A percentile compares a stretch with the other conserved stretches of the same genome.
These are phyloP conservation scores for Cylloceria caligata DNA, from an alignment of 2,888 invertebrate genomes.

Conservation along the genomic window DNA sequence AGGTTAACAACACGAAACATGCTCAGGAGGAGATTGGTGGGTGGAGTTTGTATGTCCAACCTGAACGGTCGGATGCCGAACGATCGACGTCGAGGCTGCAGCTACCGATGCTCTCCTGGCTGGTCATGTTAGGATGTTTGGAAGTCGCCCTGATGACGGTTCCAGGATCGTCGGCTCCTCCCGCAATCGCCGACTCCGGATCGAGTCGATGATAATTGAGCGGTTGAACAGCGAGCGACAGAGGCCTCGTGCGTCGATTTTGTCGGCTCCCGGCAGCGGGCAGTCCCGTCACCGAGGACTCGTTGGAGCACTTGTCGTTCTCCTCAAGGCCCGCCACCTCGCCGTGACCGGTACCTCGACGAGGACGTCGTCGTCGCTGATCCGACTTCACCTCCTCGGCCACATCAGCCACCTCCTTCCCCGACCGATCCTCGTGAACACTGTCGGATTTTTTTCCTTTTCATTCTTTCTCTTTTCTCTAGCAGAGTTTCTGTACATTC, in stretches of 20 bases:
- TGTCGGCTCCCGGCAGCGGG: constrained; percentile 14
- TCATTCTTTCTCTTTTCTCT: constrained; percentile 17
- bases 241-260: constrained; percentile 78
- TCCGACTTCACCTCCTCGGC: constrained; percentile 47
- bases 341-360: constrained; percentile 74
- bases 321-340: constrained; percentile 82
- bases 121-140: constrained; percentile 81
- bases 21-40: neutral
- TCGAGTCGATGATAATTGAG: constrained; percentile 82
- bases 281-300: constrained; percentile 75
- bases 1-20: constrained; percentile 10
- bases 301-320: constrained; percentile 72
- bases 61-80: constrained; percentile 84
- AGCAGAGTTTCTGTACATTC: constrained; percentile 32
- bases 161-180: constrained; percentile 38
- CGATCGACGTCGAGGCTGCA: constrained; percentile 95
- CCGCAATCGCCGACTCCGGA: constrained; percentile 72
- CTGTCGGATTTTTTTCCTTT: constrained; percentile 72
- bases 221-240: constrained; percentile 82
- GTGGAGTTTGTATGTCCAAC: constrained; percentile 73
- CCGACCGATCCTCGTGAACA: constrained; percentile 82
- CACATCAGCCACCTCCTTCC: constrained; percentile 73
- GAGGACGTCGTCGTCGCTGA: constrained; percentile 69
- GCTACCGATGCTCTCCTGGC: constrained; percentile 92
- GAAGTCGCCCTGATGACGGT: constrained; percentile 13